Evolutionary conservation across 2,797 vertebrate genomes (phyloP).

Genomic region (Chaenodraco wilsoni): DNA sequence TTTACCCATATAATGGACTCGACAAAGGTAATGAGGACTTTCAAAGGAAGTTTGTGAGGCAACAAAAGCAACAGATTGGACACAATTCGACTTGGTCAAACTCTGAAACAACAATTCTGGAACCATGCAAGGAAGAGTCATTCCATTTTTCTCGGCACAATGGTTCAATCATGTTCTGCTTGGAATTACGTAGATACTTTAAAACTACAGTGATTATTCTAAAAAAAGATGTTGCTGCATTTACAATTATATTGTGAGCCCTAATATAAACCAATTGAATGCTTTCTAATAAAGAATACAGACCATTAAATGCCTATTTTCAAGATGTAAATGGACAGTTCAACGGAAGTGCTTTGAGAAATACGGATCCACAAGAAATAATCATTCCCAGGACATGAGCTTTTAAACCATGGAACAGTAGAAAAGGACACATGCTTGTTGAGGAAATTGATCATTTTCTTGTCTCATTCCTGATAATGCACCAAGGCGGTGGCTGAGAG

Average conservation of each 20-base stretch:
- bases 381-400: background rate
- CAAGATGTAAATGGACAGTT: background rate
- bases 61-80: background rate
- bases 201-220: background rate
- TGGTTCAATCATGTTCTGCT: background rate
- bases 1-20: background rate
- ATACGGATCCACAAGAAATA: background rate
- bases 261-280: no score
- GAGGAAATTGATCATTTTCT: slow-evolving; percentile 31
- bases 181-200: background rate
- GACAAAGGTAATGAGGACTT: background rate
- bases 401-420: slow-evolving; percentile 20
- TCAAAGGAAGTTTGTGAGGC: background rate
- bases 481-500: slow-evolving; percentile 1
- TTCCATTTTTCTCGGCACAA: background rate
- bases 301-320: background rate
- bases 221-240: no score
- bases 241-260: no score
- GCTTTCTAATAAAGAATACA: background rate
- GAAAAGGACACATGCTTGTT: slow-evolving; percentile 2
- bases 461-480: slow-evolving; percentile 20
- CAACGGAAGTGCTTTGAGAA: background rate
- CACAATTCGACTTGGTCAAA: background rate
- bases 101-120: background rate
- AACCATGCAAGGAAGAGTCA: background rate